A percentile compares a stretch with the other conserved stretches of the same genome.
These are phyloP conservation scores for Acromyrmex heyeri DNA, from an alignment of 1,140 invertebrate genomes.

Conservation along the genomic window DNA sequence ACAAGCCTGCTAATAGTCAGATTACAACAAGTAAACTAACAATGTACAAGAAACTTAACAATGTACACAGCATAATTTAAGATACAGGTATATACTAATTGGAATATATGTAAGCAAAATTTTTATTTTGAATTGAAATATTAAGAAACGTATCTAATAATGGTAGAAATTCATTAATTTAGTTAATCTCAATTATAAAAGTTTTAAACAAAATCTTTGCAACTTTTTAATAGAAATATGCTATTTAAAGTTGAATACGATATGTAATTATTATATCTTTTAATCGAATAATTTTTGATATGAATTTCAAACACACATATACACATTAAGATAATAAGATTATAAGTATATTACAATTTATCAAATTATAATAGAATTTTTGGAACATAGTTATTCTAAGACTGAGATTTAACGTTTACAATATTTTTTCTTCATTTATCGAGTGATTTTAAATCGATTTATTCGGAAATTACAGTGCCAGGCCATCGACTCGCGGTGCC, in stretches of 20 bases:
- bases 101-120: neutral
- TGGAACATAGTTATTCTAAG: neutral
- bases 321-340: neutral
- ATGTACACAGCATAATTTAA: too few relatives aligned
- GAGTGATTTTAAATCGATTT: constrained; percentile 26
- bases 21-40: too few relatives aligned
- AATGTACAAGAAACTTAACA: too few relatives aligned
- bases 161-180: neutral
- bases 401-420: neutral
- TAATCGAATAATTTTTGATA: neutral
- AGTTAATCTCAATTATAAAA: neutral
- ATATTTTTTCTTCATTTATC: constrained; percentile 16
- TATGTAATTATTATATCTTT: neutral
- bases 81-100: neutral
- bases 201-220: neutral
- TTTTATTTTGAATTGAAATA: neutral
- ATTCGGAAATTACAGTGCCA: neutral
- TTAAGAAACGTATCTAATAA: neutral
- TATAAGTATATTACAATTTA: neutral
- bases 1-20: too few relatives aligned
- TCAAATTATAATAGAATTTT: neutral
- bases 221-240: neutral
- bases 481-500: constrained; percentile 39
- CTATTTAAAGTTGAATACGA: neutral
- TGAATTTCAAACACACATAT: neutral